phyloP scores from a whole-genome alignment of 2,888 invertebrate genomes.

The Iphiclides podalirius region DNA sequence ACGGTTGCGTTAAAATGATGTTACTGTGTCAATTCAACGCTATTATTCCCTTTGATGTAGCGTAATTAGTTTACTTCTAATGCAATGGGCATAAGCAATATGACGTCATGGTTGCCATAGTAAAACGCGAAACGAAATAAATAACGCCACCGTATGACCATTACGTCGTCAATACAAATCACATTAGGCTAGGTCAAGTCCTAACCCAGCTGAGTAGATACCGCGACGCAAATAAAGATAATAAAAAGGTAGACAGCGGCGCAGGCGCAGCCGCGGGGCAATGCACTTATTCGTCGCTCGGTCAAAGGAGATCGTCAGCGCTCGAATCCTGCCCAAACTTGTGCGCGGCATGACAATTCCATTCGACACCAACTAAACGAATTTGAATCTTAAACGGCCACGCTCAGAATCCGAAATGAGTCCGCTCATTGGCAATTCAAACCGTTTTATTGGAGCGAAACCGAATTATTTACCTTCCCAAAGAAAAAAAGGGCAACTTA shows the following conservation, averaged over 20 bases:
- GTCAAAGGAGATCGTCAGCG: conserved; percentile 56
- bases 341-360: conserved; percentile 59
- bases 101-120: no score
- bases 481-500: conserved; percentile 17
- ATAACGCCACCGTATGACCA: no score
- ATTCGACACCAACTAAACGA: conserved; percentile 25
- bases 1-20: no score
- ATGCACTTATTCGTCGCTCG: conserved; percentile 70
- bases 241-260: conserved; percentile 47
- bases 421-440: neutral
- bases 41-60: no score
- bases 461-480: conserved; percentile 17
- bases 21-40: no score
- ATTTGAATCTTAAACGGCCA: conserved; percentile 28
- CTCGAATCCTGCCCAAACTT: conserved; percentile 45
- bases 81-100: no score
- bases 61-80: no score
- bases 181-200: conserved; percentile 76
- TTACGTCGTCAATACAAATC: conserved; percentile 53
- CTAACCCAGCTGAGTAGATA: conserved; percentile 65
- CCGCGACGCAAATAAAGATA: conserved; percentile 48
- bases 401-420: conserved; percentile 10
- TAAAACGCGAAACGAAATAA: no score
- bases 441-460: conserved; percentile 19
- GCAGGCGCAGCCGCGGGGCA: conserved; percentile 51